These are phyloP conservation scores for Myanophis thanlyinensis DNA, from an alignment of 2,113 vertebrate genomes.

Conservation along the genomic window DNA sequence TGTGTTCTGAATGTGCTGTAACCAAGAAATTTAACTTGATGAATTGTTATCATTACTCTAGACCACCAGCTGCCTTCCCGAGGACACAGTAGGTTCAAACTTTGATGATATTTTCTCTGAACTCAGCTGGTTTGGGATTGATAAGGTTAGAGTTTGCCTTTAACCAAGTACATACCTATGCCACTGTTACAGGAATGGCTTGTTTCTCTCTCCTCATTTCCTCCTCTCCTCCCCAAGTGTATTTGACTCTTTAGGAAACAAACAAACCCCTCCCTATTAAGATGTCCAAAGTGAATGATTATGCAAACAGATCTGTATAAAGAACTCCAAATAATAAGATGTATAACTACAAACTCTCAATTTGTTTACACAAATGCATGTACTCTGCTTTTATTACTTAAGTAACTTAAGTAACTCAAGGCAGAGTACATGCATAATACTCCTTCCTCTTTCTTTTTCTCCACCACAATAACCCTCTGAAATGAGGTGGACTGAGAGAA, in stretches of 20 bases:
- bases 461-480: too few relatives aligned
- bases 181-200: neutral
- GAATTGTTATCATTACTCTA: neutral
- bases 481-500: too few relatives aligned
- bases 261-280: neutral
- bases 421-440: too few relatives aligned
- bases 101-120: neutral
- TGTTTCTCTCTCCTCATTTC: neutral
- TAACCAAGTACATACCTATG: neutral
- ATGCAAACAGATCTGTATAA: constrained; percentile 47
- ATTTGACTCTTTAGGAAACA: neutral
- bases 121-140: neutral
- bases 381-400: neutral
- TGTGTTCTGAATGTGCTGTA: neutral
- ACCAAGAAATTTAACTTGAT: neutral
- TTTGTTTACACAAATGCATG: constrained; percentile 44
- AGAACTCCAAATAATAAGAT: constrained; percentile 51
- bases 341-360: constrained; percentile 38
- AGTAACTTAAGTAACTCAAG: too few relatives aligned
- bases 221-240: neutral
- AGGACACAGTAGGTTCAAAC: neutral
- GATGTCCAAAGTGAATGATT: constrained; percentile 14
- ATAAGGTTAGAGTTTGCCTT: neutral
- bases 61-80: neutral
- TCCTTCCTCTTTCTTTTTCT: too few relatives aligned